Evolutionary conservation across 2,113 vertebrate species (phyloP), one percentile per base, ranked within the genome.

Genomic region (Cavia porcellus): DNA sequence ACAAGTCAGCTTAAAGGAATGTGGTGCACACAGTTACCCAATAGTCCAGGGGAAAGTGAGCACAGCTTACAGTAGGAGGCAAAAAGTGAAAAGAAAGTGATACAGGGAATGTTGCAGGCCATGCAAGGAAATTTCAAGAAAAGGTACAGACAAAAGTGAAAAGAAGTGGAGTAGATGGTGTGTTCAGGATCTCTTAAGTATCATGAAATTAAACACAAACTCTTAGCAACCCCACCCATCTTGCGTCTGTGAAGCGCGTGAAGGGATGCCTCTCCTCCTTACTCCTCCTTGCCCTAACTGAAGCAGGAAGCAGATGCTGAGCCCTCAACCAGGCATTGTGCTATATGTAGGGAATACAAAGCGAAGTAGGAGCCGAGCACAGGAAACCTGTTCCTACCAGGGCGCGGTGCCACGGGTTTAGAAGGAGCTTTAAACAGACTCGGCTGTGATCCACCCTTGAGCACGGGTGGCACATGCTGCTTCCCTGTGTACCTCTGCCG

Each of bases 121-220:
- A 64, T 17, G 11, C 32, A 81, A 77, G 35, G 52, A 13, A 47
- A 68, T 38, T 80, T 55, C 47, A 81, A 42, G 82, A 66, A 66
- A 64, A 80, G 38, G 4, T 2, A 19, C 3, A n/a, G 10, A 17
- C 8, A 10, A 35, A 50, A 93, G 57, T 42, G 1, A 15, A 52
- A 47, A n/a, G n/a, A 5, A 5, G 0, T 45, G 45, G 47, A 38
- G 38, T 2, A 15, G 3, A 4, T 22, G 4, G 7, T 12, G 17
- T 32, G 17, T 47, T 59, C 50, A 52, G 28, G 68, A 55, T 30
- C 32, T 47, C 11, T 52, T 1, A n/a, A 35, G 50, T 50, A 13
- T 42, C 52, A 45, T 2, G n/a, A 70, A 59, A 35, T 17, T 30
- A 68, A 91, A 79, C 25, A 7, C 12, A 35, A 47, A 89, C 85